Base-by-base conservation (phyloP, 92 coral and sea anemone genomes). In the Heteractis magnifica region DNA sequence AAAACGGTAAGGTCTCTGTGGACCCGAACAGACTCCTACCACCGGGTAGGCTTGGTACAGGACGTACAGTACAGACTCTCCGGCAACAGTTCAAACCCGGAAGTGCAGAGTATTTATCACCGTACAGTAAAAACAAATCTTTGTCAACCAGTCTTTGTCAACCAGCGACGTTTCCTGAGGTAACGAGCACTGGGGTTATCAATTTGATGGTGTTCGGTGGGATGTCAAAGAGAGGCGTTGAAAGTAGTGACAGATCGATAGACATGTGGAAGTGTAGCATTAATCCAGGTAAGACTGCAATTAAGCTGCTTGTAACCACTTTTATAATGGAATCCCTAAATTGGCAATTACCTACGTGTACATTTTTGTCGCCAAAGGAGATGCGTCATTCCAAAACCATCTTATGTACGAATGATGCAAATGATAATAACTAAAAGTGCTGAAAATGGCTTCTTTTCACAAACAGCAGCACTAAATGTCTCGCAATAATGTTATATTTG, bases 211-310 rank as follows among this genome's bases (percentile, higher is more conserved):
- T 97, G 41, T 83, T 94, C 77, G 99, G 99, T 6, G 99, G 99
- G 59, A 90, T 92, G 82, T 86, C 90, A 52, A 90, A 89, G 56
- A 86, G 89, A 51, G 89, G 90, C 48, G 86, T 92, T 16, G 99
- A 97, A 72, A 92, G 90, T 72, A 88, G 84, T 58, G 91, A 93
- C 59, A 88, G 89, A 81, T 79, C 92, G 49, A 71, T 97, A 34
- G 99, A 97, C 82, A 90, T 92, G 80, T 97, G 99, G 99, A 91
- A 93, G 52, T 97, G 99, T 76, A 93, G 92, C 75, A 89, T 93
- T 19, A 91, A 93, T 86, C 93, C 98, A 85, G 95, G 98, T 93
- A 79, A 26, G 78, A 60, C 20, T 15, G 44, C 44, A 0, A 0
- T 34, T 34, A 34, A 34, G 26, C 26, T 26, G 26, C 26, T 26